Evolutionary conservation across 2,888 invertebrate species (phyloP).

Genomic region (Euplexia lucipara): DNA sequence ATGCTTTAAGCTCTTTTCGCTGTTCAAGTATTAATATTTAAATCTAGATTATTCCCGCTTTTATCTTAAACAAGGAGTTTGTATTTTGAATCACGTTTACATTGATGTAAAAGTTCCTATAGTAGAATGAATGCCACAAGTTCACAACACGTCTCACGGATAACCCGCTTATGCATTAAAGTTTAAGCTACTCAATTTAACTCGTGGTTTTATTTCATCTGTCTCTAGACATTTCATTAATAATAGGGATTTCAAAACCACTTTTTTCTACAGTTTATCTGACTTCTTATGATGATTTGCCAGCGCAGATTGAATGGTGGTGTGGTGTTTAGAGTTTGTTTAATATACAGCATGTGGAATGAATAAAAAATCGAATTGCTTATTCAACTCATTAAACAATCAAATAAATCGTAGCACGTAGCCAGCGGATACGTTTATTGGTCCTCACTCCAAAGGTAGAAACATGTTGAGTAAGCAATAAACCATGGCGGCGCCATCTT

Average conservation of each 20-base stretch:
- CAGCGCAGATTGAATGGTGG: slow-evolving; percentile 2
- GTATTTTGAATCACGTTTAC: neutral
- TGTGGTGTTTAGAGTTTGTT: slow-evolving; percentile 5
- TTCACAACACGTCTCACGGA: neutral
- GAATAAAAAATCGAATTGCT: slow-evolving; percentile 35
- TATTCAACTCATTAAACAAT: slow-evolving; percentile 60
- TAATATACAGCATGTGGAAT: slow-evolving; percentile 20
- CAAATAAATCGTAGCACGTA: slow-evolving; percentile 81
- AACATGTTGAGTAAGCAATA: slow-evolving; percentile 79
- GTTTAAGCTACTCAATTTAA: slow-evolving; percentile 22
- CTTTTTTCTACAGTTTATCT: neutral
- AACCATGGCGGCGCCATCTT: slow-evolving; percentile 88
- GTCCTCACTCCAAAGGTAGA: slow-evolving; percentile 71
- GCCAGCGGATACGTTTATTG: slow-evolving; percentile 79
- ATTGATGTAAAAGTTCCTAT: neutral
- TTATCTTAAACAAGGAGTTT: neutral
- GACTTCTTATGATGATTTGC: neutral
- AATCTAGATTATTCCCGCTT: neutral
- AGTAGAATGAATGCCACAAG: neutral
- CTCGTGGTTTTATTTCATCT: slow-evolving; percentile 18
- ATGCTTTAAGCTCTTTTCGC: neutral
- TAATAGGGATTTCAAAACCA: neutral
- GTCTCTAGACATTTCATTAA: neutral
- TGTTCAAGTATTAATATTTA: neutral
- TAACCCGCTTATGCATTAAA: slow-evolving; percentile 20